These are phyloP conservation scores for Elephantulus edwardii DNA, from an alignment of 2,113 vertebrate species.

Conservation along the genomic window DNA sequence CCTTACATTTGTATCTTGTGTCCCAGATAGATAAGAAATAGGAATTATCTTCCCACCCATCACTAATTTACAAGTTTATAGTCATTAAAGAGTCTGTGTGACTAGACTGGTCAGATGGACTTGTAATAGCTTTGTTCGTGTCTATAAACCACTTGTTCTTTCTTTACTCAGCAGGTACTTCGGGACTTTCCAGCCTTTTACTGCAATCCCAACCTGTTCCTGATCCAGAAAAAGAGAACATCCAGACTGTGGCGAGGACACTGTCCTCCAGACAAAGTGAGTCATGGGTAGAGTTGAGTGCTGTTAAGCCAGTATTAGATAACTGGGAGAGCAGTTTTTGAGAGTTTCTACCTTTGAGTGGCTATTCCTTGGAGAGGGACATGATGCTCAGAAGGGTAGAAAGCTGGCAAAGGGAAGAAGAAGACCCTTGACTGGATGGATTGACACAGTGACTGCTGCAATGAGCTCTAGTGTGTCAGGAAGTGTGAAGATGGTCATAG, in stretches of 20 bases:
- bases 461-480: too few species aligned
- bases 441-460: too few species aligned
- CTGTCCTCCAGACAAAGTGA: conserved; percentile 86
- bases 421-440: too few species aligned
- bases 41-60: neutral
- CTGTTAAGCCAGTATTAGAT: too few species aligned
- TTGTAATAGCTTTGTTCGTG: neutral
- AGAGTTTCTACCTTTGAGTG: too few species aligned
- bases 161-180: conserved; percentile 79
- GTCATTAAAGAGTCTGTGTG: too few species aligned
- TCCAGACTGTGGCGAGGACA: conserved; percentile 82
- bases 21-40: neutral
- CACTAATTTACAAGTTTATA: too few species aligned
- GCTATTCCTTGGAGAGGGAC: too few species aligned
- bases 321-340: too few species aligned
- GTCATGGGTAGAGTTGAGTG: neutral
- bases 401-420: too few species aligned
- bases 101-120: neutral
- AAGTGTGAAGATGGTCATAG: too few species aligned
- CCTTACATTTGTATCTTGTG: conserved; percentile 15
- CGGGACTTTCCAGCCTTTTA: conserved; percentile 70
- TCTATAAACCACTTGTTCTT: neutral
- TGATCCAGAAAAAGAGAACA: conserved; percentile 90
- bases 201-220: conserved; percentile 77
- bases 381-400: too few species aligned